These are phyloP conservation scores for Porphyrio hochstetteri DNA, from an alignment of 2,113 vertebrate genomes.

Conservation along the genomic window DNA sequence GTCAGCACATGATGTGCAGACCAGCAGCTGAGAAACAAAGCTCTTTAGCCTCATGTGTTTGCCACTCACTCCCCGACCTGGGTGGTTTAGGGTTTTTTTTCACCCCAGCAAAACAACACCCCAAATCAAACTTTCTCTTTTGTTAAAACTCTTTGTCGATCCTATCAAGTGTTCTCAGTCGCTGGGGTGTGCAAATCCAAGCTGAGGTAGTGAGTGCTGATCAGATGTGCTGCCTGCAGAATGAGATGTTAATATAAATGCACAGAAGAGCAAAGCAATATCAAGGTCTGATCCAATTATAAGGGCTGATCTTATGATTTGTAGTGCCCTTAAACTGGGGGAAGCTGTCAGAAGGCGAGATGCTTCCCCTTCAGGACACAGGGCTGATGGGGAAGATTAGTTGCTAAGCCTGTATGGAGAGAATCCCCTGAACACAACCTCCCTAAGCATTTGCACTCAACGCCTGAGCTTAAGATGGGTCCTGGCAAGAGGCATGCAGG, in stretches of 20 bases:
- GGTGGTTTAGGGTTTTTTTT: neutral
- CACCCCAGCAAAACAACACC: neutral
- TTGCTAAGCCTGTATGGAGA: conserved; percentile 27
- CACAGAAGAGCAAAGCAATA: neutral
- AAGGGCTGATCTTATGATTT: conserved; percentile 10
- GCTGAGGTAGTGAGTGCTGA: neutral
- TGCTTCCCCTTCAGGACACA: neutral
- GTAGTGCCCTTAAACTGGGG: neutral
- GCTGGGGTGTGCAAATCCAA: neutral
- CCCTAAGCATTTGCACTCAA: conserved; percentile 10
- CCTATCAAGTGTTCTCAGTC: neutral
- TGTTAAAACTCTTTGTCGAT: neutral
- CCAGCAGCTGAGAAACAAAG: neutral
- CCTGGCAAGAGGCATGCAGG: conserved; percentile 64
- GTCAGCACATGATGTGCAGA: neutral
- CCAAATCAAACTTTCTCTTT: neutral
- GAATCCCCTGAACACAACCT: conserved; percentile 24
- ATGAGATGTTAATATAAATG: conserved; percentile 17
- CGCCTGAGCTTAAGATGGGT: conserved; percentile 44
- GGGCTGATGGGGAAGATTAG: neutral
- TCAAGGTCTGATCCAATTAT: conserved; percentile 13
- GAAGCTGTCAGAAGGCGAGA: conserved; percentile 16
- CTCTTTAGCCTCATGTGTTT: neutral
- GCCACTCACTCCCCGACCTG: neutral
- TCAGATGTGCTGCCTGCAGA: neutral